phyloP scores from a whole-genome alignment of 2,113 vertebrate genomes.

The Herpailurus yagouaroundi region DNA sequence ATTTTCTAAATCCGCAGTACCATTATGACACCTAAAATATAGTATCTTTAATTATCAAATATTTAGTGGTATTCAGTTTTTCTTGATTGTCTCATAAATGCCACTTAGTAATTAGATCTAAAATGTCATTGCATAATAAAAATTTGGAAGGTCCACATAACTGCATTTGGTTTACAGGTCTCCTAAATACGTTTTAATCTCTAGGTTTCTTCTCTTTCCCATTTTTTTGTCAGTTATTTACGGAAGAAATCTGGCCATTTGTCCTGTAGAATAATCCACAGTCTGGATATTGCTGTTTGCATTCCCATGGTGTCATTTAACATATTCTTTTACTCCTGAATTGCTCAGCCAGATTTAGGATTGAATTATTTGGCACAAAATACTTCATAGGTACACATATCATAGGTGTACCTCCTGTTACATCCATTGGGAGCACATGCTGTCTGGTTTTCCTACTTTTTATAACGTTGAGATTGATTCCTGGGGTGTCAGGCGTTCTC shows the following conservation, averaged over 20 bases:
- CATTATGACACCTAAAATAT: not conserved
- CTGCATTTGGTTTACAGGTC: not conserved
- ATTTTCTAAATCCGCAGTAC: not conserved
- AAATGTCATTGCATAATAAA: not conserved
- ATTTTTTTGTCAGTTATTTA: slow-evolving; percentile 15
- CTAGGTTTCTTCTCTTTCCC: not conserved
- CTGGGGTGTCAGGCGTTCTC: not conserved
- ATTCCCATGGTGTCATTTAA: not conserved
- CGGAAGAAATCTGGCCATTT: not conserved
- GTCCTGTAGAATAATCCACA: not conserved
- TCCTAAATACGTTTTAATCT: not conserved
- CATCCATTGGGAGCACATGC: not conserved
- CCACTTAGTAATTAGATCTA: slow-evolving; percentile 21
- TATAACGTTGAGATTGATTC: not conserved
- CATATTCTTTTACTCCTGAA: not conserved
- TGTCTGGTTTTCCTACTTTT: not conserved
- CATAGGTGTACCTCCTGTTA: not conserved
- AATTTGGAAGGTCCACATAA: not conserved
- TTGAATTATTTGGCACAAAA: not conserved
- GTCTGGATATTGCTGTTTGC: not conserved
- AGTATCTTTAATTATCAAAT: not conserved
- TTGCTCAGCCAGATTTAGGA: not conserved
- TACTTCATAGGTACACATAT: not conserved
- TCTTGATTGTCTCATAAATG: not conserved
- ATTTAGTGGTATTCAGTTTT: not conserved